Evolutionary conservation across 2,113 vertebrate species (phyloP), one percentile per base, ranked within the genome.

Genomic region (Galeopterus variegatus): DNA sequence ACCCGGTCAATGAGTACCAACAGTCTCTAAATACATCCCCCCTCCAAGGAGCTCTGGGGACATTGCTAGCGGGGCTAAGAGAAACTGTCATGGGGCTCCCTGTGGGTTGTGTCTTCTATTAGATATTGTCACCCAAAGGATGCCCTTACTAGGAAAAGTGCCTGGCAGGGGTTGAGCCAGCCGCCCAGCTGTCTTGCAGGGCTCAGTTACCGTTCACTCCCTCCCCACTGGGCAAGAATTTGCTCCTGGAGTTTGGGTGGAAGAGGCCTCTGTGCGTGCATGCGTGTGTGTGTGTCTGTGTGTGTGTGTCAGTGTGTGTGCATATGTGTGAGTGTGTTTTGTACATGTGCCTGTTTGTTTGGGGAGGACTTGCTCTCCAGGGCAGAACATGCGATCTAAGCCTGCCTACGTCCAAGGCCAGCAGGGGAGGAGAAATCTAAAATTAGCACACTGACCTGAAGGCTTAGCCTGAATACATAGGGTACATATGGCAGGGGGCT

Each of bases 121-220:
- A 56, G 96, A 96, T 91, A 96, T 85, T 96, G 88, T 93, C 45
- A 8, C 93, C 94, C 88, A 89, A 96, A 92, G 56, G 92, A 95
- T 97, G 62, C 33, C 94, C 93, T 96, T 97, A 97, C 97, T 97
- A 98, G 97, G 96, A 94, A 94, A 97, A 96, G 76, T 94, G 95
- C 88, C 90, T 95, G 65, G 77, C 93, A 96, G 36, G 77, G 72
- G 3, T 91, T 73, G 50, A 97, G 93, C 93, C 67, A 94, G 94
- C 81, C 86, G 65, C 62, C 85, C 97, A 97, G 95, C 93, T 98
- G 94, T 97, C 93, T 86, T 54, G 10, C 48, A 93, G 45, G 54
- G 93, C 26, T 95, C 95, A 96, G 67, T 97, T 96, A 82, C 96
- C 67, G 97, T 96, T 94, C 33, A 24, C 64, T 96, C 85, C 87